Percentiles rank a stretch among this genome's conserved stretches.
These are phyloP conservation scores for Drosophila elegans DNA, from an alignment of 1,140 invertebrate genomes.

Conservation along the genomic window DNA sequence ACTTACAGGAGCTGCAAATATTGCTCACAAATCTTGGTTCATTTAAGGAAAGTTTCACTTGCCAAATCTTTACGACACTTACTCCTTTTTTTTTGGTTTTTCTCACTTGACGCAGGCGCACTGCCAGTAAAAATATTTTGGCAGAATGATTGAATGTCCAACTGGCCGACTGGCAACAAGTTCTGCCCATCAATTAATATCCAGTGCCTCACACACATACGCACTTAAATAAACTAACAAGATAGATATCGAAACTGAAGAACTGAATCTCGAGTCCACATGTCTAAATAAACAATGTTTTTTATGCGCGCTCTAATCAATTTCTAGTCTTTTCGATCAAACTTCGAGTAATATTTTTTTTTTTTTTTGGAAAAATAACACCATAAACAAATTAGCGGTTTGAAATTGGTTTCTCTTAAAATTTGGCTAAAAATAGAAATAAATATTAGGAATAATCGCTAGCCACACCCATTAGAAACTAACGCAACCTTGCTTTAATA, in stretches of 20 bases:
- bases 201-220: slow-evolving; percentile 25
- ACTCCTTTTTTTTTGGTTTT: slow-evolving; percentile 7
- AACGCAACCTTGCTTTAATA: background rate
- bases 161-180: slow-evolving; percentile 69
- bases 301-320: slow-evolving; percentile 42
- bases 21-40: background rate
- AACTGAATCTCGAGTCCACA: slow-evolving; percentile 28
- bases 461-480: slow-evolving; percentile 16
- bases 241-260: background rate
- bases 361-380: slow-evolving; percentile 17
- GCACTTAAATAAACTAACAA: background rate
- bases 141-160: slow-evolving; percentile 50
- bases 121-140: slow-evolving; percentile 43
- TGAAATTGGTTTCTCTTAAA: slow-evolving; percentile 11
- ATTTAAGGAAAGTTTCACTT: slow-evolving; percentile 20
- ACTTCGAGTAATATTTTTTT: slow-evolving; percentile 8
- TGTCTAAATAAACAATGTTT: background rate
- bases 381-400: slow-evolving; percentile 58
- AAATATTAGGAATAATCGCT: slow-evolving; percentile 2
- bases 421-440: slow-evolving; percentile 18
- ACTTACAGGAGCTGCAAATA: background rate
- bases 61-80: slow-evolving; percentile 6
- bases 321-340: background rate
- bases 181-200: slow-evolving; percentile 70
- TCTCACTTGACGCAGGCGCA: slow-evolving; percentile 57